These are phyloP conservation scores for Tanypteryx hageni DNA, from an alignment of 2,888 invertebrate species.

Conservation along the genomic window DNA sequence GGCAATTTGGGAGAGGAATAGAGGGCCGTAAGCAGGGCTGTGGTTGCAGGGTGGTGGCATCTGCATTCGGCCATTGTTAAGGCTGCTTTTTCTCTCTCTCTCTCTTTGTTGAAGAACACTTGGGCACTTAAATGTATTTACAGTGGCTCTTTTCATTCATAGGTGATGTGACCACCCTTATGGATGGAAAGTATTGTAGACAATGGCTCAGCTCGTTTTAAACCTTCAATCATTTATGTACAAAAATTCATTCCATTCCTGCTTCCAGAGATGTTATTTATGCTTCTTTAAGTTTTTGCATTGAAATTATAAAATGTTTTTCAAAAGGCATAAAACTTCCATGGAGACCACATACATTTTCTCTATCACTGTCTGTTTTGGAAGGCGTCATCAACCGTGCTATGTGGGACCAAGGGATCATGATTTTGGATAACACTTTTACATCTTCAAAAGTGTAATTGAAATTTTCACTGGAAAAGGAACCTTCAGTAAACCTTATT, in stretches of 20 bases:
- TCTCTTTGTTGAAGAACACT: constrained; percentile 64
- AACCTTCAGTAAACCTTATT: constrained; percentile 58
- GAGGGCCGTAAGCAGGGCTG: constrained; percentile 57
- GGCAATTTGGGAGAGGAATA: constrained; percentile 56
- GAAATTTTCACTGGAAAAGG: constrained; percentile 64
- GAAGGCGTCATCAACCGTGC: constrained; percentile 60
- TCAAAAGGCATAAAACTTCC: constrained; percentile 64
- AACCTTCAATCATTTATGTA: constrained; percentile 61
- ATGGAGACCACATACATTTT: constrained; percentile 61
- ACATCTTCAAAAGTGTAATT: constrained; percentile 64
- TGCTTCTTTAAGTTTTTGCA: constrained; percentile 64
- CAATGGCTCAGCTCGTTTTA: constrained; percentile 61
- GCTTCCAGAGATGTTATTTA: constrained; percentile 64
- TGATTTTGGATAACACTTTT: constrained; percentile 63
- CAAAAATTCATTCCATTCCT: constrained; percentile 64
- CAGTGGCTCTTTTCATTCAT: constrained; percentile 58
- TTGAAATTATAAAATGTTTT: constrained; percentile 62
- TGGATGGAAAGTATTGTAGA: constrained; percentile 56
- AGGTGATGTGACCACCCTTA: constrained; percentile 46
- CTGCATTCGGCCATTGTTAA: constrained; percentile 60
- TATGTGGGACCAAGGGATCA: constrained; percentile 64
- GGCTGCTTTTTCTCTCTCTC: constrained; percentile 60
- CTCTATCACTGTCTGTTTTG: constrained; percentile 63
- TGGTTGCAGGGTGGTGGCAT: constrained; percentile 56
- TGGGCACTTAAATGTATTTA: constrained; percentile 54